Evolutionary conservation across 2,888 invertebrate genomes (phyloP).

Genomic region (Congeria kusceri): DNA sequence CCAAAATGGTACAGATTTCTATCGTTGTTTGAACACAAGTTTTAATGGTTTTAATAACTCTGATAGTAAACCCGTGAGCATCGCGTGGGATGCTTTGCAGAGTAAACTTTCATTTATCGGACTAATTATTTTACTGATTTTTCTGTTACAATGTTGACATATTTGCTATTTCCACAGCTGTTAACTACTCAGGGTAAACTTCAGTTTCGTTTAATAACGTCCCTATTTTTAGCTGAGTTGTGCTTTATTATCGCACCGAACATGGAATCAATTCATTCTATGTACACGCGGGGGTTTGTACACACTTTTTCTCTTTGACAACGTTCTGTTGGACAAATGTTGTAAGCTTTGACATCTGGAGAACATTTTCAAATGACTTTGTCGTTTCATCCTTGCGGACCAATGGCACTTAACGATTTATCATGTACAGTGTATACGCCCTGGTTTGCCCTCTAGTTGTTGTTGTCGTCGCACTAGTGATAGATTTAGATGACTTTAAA

Average conservation of each 20-base stretch:
- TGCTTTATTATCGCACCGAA: conserved; percentile 86
- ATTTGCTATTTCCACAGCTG: too few species aligned
- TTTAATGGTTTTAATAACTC: too few species aligned
- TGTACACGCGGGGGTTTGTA: conserved; percentile 84
- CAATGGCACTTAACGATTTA: conserved; percentile 63
- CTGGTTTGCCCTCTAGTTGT: conserved; percentile 84
- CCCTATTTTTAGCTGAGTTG: too few species aligned
- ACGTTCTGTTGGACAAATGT: conserved; percentile 88
- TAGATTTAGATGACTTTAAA: conserved; percentile 84
- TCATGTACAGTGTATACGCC: conserved; percentile 83
- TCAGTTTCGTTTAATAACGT: too few species aligned
- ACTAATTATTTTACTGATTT: too few species aligned
- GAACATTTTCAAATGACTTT: conserved; percentile 83
- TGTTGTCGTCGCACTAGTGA: conserved; percentile 84
- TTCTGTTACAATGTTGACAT: too few species aligned
- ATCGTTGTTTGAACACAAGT: too few species aligned
- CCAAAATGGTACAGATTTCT: too few species aligned
- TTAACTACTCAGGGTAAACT: too few species aligned
- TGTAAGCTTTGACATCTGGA: conserved; percentile 88
- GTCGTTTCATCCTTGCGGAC: conserved; percentile 51
- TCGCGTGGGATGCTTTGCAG: too few species aligned
- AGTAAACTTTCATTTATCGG: too few species aligned
- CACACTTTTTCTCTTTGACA: conserved; percentile 87
- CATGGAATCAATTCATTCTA: conserved; percentile 7
- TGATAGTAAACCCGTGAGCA: too few species aligned